A percentile compares a stretch with the other conserved stretches of the same genome.
phyloP scores from a whole-genome alignment of 64 coral and sea anemone genomes.

The Montipora efflorescens region DNA sequence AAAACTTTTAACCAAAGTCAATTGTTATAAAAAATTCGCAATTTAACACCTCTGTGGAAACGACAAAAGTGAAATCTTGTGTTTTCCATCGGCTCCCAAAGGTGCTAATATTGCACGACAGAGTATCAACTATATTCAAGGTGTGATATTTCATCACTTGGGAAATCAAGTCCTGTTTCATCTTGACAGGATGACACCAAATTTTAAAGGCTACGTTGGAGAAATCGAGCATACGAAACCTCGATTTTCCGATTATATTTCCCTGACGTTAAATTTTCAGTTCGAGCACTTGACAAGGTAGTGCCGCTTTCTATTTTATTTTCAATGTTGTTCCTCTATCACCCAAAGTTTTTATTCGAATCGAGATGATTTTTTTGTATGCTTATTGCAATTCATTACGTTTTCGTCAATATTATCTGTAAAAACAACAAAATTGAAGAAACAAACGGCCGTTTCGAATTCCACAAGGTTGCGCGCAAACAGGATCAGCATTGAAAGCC shows the following conservation, averaged over 20 bases:
- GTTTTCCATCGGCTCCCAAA: background rate
- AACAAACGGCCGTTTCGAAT: constrained; percentile 21
- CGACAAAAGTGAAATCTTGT: background rate
- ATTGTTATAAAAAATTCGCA: background rate
- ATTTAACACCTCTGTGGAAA: background rate
- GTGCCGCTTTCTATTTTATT: background rate
- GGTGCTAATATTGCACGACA: background rate
- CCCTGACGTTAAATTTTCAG: background rate
- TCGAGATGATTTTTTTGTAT: background rate
- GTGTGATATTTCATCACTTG: constrained; percentile 18
- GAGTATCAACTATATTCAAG: background rate
- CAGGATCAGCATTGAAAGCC: constrained; percentile 11
- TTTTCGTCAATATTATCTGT: constrained; percentile 15
- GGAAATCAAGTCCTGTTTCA: background rate
- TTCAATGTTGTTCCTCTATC: background rate
- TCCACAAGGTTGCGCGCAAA: constrained; percentile 18
- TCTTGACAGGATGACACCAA: background rate
- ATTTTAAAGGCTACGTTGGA: background rate
- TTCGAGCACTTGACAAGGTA: background rate
- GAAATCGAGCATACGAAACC: background rate
- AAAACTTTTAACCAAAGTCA: background rate
- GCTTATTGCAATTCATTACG: background rate
- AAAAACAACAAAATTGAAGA: constrained; percentile 15
- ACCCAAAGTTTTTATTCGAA: background rate
- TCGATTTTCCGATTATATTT: no score